phyloP scores from a whole-genome alignment of 2,113 vertebrate species.

The Malaclemys terrapin region DNA sequence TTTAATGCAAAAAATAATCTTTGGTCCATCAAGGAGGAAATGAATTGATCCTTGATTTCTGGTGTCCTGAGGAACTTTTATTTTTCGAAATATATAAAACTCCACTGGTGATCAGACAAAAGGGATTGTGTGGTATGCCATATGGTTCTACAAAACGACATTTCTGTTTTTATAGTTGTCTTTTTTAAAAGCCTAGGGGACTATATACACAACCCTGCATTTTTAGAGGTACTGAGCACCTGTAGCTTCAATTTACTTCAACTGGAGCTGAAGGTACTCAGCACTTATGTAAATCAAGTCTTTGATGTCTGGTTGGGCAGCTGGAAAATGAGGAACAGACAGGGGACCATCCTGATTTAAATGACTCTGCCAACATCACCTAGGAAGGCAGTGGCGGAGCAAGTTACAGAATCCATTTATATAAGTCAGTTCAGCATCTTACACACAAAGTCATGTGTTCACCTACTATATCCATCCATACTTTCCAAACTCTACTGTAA shows the following conservation, averaged over 20 bases:
- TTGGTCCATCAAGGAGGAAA: neutral
- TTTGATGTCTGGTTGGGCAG: neutral
- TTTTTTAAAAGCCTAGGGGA: neutral
- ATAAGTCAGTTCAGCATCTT: neutral
- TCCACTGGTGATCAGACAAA: neutral
- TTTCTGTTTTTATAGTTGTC: neutral
- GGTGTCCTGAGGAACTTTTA: accelerated
- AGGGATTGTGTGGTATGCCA: neutral
- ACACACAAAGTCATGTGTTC: neutral
- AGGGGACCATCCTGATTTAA: neutral
- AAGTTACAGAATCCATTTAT: neutral
- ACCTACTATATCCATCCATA: neutral
- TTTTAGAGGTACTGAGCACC: neutral
- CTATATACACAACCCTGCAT: neutral
- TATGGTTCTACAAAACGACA: neutral
- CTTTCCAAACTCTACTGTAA: neutral
- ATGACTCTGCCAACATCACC: neutral
- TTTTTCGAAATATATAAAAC: neutral
- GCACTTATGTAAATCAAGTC: neutral
- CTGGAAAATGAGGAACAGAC: neutral
- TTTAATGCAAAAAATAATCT: neutral
- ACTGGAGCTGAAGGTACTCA: neutral
- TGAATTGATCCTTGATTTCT: neutral
- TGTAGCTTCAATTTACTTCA: neutral
- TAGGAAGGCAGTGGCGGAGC: neutral